Evolutionary conservation across 2,113 vertebrate genomes (phyloP), one percentile per base, ranked within the genome.

Genomic region (Syngnathus scovelli): DNA sequence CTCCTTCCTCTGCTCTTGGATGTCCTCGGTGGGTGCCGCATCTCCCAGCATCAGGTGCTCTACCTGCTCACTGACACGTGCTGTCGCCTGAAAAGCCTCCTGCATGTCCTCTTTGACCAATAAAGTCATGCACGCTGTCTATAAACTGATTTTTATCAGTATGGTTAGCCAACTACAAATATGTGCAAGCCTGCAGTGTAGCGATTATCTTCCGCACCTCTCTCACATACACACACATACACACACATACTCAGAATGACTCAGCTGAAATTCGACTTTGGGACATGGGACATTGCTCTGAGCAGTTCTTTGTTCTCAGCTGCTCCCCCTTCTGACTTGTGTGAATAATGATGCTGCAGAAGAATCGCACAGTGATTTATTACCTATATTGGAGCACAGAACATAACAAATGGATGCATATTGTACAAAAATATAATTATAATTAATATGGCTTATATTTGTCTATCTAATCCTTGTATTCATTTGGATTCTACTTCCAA

Each of bases 221-320:
- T 39, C 60, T 54, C 63, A 44, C 37, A 68, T 56, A 66, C 46
- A 64, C 51, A 33, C 27, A 33, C 27, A 66, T 43, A 49, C 16
- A 69, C 44, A 64, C 18, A n/a, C 33, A 67, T 64, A 75, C 18
- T 33, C 48, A 66, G 68, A 41, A 59, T 83, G 79, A 89, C 82
- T 88, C 84, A 84, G 85, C 82, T 78, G 54, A 73, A 85, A 85
- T 69, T 63, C 78, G 84, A 83, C 83, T 81, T 85, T 86, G 84
- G 81, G 79, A 75, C 70, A 66, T 71, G 83, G 82, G 79, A 76
- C 70, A 62, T 74, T 78, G 11, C 61, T 71, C 48, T 21, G 54
- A 65, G 1, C 0, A 13, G 19, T 8, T 23, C 37, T 69, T n/a
- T 23, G 5, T 41, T 48, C 44, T 60, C 82, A 73, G 66, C 78